phyloP scores from a whole-genome alignment of 2,797 vertebrate species.

The Denticeps clupeoides region DNA sequence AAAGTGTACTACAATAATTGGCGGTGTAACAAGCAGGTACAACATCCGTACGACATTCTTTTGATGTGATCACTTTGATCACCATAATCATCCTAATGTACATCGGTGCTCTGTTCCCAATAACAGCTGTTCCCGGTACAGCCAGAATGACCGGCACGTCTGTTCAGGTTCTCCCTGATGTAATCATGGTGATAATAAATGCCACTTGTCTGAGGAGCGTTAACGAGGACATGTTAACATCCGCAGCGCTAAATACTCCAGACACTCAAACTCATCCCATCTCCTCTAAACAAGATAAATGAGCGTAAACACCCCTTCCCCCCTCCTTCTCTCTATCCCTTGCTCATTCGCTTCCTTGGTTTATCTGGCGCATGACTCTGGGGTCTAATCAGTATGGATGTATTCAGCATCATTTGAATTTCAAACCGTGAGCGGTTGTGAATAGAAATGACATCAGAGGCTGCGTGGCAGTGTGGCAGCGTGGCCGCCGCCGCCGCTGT shows the following conservation, averaged over 20 bases:
- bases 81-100: too few relatives aligned
- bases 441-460: too few relatives aligned
- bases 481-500: too few relatives aligned
- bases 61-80: too few relatives aligned
- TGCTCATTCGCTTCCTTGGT: not conserved
- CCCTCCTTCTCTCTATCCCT: not conserved
- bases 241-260: too few relatives aligned
- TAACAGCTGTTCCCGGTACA: too few relatives aligned
- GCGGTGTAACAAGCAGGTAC: too few relatives aligned
- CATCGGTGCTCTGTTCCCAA: too few relatives aligned
- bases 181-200: not conserved
- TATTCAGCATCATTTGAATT: not conserved
- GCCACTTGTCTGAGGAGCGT: conserved; percentile 1
- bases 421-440: not conserved
- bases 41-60: too few relatives aligned
- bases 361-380: not conserved
- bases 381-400: not conserved
- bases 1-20: too few relatives aligned
- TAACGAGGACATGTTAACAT: not conserved
- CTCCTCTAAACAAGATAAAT: too few relatives aligned
- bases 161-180: not conserved
- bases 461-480: not conserved
- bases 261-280: too few relatives aligned
- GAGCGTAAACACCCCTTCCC: not conserved
- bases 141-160: not conserved